Percentiles rank a stretch among this genome's conserved stretches.
These are phyloP conservation scores for Syrphus vitripennis DNA, from an alignment of 2,888 invertebrate species.

Conservation along the genomic window DNA sequence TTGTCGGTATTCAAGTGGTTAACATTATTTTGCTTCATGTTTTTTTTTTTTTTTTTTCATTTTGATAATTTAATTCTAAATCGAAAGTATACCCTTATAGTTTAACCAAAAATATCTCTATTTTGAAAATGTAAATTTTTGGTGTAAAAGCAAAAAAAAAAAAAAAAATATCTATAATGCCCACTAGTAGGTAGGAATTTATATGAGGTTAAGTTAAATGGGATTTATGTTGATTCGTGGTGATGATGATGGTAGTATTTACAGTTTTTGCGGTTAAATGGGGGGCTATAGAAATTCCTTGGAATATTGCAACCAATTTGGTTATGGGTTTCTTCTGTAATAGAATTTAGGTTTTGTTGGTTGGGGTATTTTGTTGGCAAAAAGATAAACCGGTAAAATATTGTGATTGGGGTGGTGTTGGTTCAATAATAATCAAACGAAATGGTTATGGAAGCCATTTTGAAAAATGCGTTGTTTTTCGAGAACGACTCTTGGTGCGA, in stretches of 20 bases:
- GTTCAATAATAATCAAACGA: too few species aligned
- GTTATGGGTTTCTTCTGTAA: too few species aligned
- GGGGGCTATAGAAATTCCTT: too few species aligned
- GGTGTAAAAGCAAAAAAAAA: background rate
- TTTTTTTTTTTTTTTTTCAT: background rate
- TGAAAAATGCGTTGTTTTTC: too few species aligned
- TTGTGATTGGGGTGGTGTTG: too few species aligned
- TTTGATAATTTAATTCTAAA: constrained; percentile 7
- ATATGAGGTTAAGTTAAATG: constrained; percentile 4
- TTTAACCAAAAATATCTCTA: background rate
- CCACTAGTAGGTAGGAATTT: background rate
- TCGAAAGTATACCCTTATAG: background rate
- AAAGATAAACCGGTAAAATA: too few species aligned
- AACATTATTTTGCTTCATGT: background rate
- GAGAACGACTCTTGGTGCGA: too few species aligned
- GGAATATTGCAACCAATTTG: too few species aligned
- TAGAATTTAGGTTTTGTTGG: too few species aligned
- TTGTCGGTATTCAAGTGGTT: background rate
- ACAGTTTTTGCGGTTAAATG: background rate
- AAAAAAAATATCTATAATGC: too few species aligned
- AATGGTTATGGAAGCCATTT: too few species aligned
- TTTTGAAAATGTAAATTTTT: constrained; percentile 5
- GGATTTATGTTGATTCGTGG: background rate
- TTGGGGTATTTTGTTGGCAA: too few species aligned
- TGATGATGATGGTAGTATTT: background rate